Conservation (phyloP, 2,888 invertebrate species). For the Onchidella celtica region DNA sequence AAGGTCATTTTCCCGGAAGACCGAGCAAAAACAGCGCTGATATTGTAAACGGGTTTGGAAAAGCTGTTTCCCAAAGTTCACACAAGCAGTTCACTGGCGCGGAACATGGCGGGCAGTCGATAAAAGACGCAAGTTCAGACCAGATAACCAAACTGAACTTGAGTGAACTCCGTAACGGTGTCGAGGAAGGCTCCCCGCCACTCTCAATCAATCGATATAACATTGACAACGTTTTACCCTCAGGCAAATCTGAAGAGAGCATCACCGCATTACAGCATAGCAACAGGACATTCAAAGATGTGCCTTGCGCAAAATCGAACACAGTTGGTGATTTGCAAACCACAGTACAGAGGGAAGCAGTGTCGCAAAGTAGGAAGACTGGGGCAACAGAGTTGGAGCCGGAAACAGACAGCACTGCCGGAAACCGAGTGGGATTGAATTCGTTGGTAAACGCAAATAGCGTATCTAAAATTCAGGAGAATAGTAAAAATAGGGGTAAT, state of each 20-base stretch:
- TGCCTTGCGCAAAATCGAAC: not conserved
- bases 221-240: not conserved
- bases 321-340: not conserved
- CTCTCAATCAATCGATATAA: conserved; percentile 10
- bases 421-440: not conserved
- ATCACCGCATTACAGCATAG: not conserved
- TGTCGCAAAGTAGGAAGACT: not conserved
- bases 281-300: not conserved
- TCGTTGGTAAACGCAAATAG: not conserved
- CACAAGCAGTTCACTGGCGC: not conserved
- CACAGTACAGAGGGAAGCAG: not conserved
- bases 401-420: not conserved
- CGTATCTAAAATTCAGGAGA: not conserved
- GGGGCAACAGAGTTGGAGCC: not conserved
- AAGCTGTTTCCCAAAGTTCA: not conserved
- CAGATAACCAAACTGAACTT: no score
- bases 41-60: not conserved
- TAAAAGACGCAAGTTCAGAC: no score
- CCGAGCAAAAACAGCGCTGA: not conserved
- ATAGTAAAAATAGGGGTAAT: not conserved
- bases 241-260: not conserved
- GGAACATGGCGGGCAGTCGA: not conserved
- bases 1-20: not conserved
- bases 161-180: no score
- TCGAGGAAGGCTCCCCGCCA: not conserved